phyloP scores from a whole-genome alignment of 2,888 invertebrate species.

The Drosophila mimica region DNA sequence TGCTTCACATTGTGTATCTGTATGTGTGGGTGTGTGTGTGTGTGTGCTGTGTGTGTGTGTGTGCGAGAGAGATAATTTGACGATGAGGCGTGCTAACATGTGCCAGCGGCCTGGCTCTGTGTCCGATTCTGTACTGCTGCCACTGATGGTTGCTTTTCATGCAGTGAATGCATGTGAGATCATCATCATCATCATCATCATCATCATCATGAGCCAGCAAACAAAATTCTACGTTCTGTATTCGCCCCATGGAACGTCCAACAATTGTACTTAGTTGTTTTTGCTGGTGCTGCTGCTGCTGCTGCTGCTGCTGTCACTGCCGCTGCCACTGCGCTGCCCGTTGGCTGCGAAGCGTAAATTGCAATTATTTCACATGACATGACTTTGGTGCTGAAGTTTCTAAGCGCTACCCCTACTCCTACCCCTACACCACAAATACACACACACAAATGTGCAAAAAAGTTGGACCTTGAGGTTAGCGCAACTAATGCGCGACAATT shows the following conservation, averaged over 20 bases:
- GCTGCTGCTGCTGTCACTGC: constrained; percentile 11
- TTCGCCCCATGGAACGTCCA: constrained; percentile 66
- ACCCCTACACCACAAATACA: not conserved
- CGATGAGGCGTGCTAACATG: constrained; percentile 56
- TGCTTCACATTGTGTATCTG: not conserved
- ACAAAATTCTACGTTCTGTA: constrained; percentile 70
- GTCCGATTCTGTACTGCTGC: constrained; percentile 48
- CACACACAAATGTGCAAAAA: constrained; percentile 38
- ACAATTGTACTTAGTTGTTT: constrained; percentile 37
- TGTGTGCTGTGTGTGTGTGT: constrained; percentile 7
- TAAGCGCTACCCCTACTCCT: constrained; percentile 1
- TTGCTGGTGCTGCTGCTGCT: constrained; percentile 8
- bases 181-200: constrained; percentile 45
- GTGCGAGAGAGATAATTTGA: constrained; percentile 61
- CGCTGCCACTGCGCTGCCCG: constrained; percentile 39
- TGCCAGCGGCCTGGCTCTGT: constrained; percentile 50
- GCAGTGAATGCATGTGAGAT: constrained; percentile 77
- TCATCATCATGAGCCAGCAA: constrained; percentile 21
- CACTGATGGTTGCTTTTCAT: constrained; percentile 65
- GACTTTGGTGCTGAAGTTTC: constrained; percentile 54
- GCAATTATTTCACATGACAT: constrained; percentile 80
- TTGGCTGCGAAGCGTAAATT: constrained; percentile 71
- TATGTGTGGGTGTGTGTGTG: not conserved
- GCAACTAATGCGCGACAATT: constrained; percentile 66
- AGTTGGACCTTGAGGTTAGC: constrained; percentile 53